Conservation (phyloP, 1,140 invertebrate genomes). For the Oryctes rhinoceros region DNA sequence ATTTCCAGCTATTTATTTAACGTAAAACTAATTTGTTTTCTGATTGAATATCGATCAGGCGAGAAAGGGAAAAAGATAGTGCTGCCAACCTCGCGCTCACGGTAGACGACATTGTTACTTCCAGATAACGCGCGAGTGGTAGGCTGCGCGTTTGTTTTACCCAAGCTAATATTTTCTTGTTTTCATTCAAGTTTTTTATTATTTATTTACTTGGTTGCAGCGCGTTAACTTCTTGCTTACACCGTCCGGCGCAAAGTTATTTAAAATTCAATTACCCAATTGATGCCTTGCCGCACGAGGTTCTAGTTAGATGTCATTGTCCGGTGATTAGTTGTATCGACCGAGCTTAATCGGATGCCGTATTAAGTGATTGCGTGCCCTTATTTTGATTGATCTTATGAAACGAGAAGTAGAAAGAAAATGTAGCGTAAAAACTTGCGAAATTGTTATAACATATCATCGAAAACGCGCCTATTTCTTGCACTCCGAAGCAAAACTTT, state of each 20-base stretch:
- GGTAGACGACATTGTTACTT: constrained; percentile 13
- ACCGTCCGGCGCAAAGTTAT: neutral
- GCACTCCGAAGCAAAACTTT: no score
- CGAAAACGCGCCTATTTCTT: no score
- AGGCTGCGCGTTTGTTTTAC: neutral
- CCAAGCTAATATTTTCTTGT: neutral
- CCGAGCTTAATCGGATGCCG: neutral
- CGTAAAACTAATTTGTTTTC: constrained; percentile 30
- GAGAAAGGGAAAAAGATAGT: neutral
- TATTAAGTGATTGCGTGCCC: no score
- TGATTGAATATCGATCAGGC: constrained; percentile 31
- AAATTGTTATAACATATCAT: no score
- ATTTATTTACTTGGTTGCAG: neutral
- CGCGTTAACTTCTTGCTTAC: neutral
- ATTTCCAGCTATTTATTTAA: constrained; percentile 32
- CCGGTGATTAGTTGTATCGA: neutral
- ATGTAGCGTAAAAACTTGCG: no score
- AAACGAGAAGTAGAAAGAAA: neutral
- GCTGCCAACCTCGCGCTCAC: neutral
- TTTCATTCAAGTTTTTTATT: neutral
- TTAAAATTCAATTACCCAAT: constrained; percentile 24
- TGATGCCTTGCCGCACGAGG: neutral
- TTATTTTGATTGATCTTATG: neutral
- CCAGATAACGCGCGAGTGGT: neutral
- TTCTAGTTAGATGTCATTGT: neutral